phyloP scores from a whole-genome alignment of 2,797 vertebrate species.

The Enteromius thamalakanensis region DNA sequence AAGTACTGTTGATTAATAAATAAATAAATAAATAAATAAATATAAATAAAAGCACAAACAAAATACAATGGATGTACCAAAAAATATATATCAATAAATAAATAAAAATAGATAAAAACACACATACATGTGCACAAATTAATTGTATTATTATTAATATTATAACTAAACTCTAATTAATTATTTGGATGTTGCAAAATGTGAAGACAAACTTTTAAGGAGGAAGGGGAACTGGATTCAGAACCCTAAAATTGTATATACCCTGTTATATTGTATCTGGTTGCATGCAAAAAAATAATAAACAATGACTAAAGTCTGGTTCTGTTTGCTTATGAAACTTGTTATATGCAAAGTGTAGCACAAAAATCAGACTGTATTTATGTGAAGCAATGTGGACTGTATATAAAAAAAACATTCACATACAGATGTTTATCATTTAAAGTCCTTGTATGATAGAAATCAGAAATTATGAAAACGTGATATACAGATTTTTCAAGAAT shows the following conservation, averaged over 20 bases:
- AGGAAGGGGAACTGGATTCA: not conserved
- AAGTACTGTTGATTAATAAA: not conserved
- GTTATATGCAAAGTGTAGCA: not conserved
- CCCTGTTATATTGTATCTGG: not conserved
- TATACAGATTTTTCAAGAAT: not conserved
- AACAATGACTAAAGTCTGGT: not conserved
- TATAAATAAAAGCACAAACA: too few species aligned
- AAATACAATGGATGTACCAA: not conserved
- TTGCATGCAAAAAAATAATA: not conserved
- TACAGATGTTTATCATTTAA: not conserved
- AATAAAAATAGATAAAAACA: not conserved
- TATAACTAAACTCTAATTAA: not conserved
- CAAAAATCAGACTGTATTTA: not conserved
- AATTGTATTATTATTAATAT: not conserved
- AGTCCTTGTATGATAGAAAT: not conserved
- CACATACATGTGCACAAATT: not conserved
- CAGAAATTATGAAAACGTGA: not conserved
- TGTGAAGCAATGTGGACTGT: not conserved
- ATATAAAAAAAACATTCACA: too few species aligned
- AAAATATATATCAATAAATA: not conserved
- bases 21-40: too few species aligned
- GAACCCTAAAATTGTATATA: not conserved
- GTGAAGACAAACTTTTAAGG: not conserved
- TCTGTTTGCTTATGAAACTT: not conserved
- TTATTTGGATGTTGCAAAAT: not conserved